Base-by-base conservation (phyloP, 1,140 invertebrate species). In the Atta colombica region DNA sequence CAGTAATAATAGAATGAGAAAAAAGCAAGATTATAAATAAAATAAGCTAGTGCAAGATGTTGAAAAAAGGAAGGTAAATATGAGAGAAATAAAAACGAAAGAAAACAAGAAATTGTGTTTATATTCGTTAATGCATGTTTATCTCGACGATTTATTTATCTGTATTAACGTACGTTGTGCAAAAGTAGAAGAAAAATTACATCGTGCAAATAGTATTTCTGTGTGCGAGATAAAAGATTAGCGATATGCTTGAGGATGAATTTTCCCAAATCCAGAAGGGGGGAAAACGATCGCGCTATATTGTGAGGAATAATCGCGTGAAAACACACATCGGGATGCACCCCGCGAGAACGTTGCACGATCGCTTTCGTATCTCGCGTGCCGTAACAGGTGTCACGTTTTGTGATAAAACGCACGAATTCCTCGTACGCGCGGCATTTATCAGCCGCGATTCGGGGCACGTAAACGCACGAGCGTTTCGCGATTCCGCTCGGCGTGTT, bases 391-490 rank as follows among this genome's bases (percentile, higher is more conserved):
- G 85, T 84, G 89, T 85, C 89, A 90, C 71, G 69, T 49, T 35
- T 53, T 45, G 58, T 71, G 71, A 90, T 87, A 87, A 90, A 89
- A 89, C 68, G 72, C 25, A 74, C 82, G 88, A 69, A 87, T 78
- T 80, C 58, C 63, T 85, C 87, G 82, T 72, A 71, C 89, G 81
- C 75, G 63, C 82, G 89, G 77, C 72, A 78, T 90, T 91, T 91
- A 91, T 91, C 90, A 90, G 89, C 89, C 81, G 87, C 77, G 87
- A 91, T 90, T 91, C 84, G 89, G 69, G 63, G 88, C 89, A 88
- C 90, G 89, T 91, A 91, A 88, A 88, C 89, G 90, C 69, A 55
- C 75, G 53, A 53, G 77, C 77, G 63, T 78, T 86, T 80, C 77
- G 77, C 75, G 82, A 78, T 77, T 66, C 72, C 74, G 78, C 63